Conservation (phyloP, 1,140 invertebrate genomes). For the Semibalanus balanoides region DNA sequence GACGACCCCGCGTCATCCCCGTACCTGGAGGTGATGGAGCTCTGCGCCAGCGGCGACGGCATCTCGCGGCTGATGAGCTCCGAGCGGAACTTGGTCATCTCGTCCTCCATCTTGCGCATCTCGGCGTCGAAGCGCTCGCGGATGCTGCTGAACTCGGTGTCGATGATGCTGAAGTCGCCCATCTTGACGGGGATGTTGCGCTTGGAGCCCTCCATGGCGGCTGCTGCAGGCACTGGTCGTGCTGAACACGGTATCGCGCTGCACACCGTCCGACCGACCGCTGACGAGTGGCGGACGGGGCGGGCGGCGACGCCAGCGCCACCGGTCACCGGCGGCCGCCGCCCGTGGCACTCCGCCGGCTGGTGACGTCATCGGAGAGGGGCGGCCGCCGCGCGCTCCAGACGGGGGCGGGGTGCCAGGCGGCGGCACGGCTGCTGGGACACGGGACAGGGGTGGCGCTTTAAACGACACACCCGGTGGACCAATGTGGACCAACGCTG, state of each 20-base stretch:
- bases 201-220: slow-evolving; percentile 19
- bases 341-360: too few relatives aligned
- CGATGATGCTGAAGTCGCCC: slow-evolving; percentile 86
- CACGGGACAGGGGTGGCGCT: too few relatives aligned
- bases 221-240: too few relatives aligned
- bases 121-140: slow-evolving; percentile 87
- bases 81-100: slow-evolving; percentile 88
- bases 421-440: too few relatives aligned
- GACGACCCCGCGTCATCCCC: too few relatives aligned
- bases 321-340: too few relatives aligned
- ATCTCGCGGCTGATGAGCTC: slow-evolving; percentile 77
- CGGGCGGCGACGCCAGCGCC: background rate
- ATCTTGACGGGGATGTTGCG: slow-evolving; percentile 78
- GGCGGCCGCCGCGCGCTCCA: too few relatives aligned
- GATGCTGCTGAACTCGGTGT: slow-evolving; percentile 90
- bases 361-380: background rate
- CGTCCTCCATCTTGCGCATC: slow-evolving; percentile 96
- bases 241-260: background rate
- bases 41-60: background rate
- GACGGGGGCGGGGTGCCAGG: too few relatives aligned
- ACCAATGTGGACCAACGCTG: too few relatives aligned
- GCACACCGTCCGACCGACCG: background rate
- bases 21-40: background rate
- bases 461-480: too few relatives aligned
- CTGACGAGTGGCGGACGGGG: background rate